Percentiles rank a stretch among this genome's conserved stretches.
phyloP scores from a whole-genome alignment of 2,113 vertebrate genomes.

The Pelobates fuscus region DNA sequence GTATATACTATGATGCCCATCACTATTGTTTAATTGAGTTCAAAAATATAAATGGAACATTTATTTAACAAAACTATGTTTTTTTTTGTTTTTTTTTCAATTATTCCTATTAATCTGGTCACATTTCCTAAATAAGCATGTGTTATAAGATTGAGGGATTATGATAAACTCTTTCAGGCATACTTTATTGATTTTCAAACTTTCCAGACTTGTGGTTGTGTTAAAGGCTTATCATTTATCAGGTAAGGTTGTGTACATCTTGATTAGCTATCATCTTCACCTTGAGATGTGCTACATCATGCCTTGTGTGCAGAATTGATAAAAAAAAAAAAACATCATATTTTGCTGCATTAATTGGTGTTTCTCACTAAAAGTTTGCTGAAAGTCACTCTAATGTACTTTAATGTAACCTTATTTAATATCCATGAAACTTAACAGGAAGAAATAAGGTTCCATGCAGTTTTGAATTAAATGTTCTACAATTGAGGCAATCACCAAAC shows the following conservation, averaged over 20 bases:
- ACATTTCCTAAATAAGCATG: background rate
- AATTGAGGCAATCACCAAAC: no score
- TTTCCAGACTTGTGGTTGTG: slow-evolving; percentile 15
- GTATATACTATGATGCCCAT: no score
- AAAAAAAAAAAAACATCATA: slow-evolving; percentile 5
- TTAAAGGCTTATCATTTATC: slow-evolving; percentile 30
- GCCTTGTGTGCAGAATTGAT: slow-evolving; percentile 21
- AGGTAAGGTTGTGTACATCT: slow-evolving; percentile 19
- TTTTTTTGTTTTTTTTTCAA: no score
- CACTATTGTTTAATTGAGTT: no score
- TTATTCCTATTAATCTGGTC: background rate
- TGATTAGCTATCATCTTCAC: slow-evolving; percentile 39
- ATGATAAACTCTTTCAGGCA: background rate
- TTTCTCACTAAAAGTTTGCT: background rate
- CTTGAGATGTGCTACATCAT: slow-evolving; percentile 30
- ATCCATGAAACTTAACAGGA: background rate
- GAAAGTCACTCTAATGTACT: background rate
- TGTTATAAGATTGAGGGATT: background rate
- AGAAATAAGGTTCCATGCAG: no score
- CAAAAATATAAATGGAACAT: no score
- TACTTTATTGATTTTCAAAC: slow-evolving; percentile 19
- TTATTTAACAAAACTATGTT: no score
- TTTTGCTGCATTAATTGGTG: background rate
- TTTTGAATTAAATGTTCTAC: no score
- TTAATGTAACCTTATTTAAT: background rate